These are phyloP conservation scores for Axis porcinus DNA, from an alignment of 2,113 vertebrate species.

Conservation along the genomic window DNA sequence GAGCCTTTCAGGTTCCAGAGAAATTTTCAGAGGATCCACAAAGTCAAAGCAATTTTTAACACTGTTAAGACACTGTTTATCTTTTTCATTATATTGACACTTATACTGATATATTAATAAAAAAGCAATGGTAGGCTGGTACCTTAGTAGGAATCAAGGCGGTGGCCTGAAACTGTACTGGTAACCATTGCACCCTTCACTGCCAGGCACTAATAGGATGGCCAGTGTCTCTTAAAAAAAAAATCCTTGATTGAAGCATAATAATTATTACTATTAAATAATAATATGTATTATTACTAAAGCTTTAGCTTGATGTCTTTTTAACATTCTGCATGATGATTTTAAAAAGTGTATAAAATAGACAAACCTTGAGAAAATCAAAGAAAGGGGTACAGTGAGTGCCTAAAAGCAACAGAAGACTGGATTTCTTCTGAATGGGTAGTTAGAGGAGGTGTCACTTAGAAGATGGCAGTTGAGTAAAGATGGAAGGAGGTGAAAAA, in stretches of 20 bases:
- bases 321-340: not conserved
- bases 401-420: not conserved
- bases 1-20: not conserved
- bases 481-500: not conserved
- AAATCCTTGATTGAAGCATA: not conserved
- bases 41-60: not conserved
- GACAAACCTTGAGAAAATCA: not conserved
- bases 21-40: not conserved
- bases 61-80: not conserved
- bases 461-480: not conserved
- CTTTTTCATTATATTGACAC: not conserved
- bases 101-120: not conserved
- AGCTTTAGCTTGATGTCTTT: not conserved
- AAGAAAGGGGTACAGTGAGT: not conserved
- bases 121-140: not conserved
- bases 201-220: rapidly evolving
- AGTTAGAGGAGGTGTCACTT: not conserved
- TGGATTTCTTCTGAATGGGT: not conserved
- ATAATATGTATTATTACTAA: not conserved
- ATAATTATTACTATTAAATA: not conserved
- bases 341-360: not conserved
- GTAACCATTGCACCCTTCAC: not conserved
- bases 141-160: not conserved
- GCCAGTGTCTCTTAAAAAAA: not conserved
- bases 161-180: not conserved